Evolutionary conservation across 2,888 invertebrate genomes (phyloP).

Genomic region (Drosophila ustulata): DNA sequence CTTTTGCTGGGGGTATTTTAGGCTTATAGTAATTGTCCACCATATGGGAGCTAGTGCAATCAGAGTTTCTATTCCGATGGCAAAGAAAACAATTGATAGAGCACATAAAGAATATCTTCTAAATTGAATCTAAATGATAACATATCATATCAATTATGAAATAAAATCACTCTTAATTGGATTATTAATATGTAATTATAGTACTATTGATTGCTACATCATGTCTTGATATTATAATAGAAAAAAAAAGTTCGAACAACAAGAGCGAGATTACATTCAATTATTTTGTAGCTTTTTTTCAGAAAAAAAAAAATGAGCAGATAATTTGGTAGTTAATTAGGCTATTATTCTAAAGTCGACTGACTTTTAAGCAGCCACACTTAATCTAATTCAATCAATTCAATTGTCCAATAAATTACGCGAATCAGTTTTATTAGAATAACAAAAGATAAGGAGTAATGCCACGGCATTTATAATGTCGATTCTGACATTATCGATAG

Average conservation of each 20-base stretch:
- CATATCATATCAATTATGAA: not conserved
- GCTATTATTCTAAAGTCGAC: constrained; percentile 1
- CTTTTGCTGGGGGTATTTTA: constrained; percentile 15
- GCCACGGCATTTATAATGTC: constrained; percentile 33
- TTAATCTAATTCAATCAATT: constrained; percentile 18
- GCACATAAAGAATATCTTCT: not conserved
- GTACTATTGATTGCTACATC: no score
- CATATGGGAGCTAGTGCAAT: not conserved
- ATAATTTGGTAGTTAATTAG: constrained; percentile 5
- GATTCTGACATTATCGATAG: constrained; percentile 27
- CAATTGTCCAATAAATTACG: constrained; percentile 41
- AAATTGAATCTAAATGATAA: not conserved
- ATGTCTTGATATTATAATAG: no score
- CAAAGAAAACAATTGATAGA: not conserved
- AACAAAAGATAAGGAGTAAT: constrained; percentile 44
- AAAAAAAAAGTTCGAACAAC: no score
- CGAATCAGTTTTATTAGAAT: constrained; percentile 14
- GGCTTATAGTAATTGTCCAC: not conserved
- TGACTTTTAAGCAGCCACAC: not conserved
- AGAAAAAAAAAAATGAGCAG: not conserved
- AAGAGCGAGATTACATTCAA: not conserved
- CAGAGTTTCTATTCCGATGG: not conserved
- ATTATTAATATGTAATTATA: not conserved
- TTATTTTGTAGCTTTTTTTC: not conserved
- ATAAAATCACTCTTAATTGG: no score